phyloP scores from a whole-genome alignment of 2,888 invertebrate genomes.

The Agrenia bidenticulata region DNA sequence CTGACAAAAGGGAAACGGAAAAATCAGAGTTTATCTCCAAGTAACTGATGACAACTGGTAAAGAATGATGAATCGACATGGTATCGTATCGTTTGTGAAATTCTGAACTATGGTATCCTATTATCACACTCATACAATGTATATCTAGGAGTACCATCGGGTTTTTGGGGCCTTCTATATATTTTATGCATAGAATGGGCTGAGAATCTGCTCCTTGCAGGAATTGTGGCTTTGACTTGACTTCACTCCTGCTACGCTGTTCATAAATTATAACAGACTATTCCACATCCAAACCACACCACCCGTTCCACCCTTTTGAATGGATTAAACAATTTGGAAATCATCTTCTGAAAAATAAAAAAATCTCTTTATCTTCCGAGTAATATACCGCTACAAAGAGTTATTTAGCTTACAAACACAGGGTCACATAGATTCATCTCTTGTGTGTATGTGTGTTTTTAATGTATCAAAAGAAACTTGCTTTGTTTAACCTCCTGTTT shows the following conservation, averaged over 20 bases:
- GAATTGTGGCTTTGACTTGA: constrained; percentile 16
- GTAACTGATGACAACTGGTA: constrained; percentile 48
- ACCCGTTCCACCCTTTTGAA: background rate
- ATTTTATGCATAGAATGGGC: constrained; percentile 10
- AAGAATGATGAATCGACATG: constrained; percentile 50
- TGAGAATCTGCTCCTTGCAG: constrained; percentile 1
- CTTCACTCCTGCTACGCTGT: background rate
- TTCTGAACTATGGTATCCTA: constrained; percentile 32
- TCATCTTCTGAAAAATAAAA: background rate
- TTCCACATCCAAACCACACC: constrained; percentile 11
- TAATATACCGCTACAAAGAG: too few species aligned
- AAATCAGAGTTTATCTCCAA: constrained; percentile 47
- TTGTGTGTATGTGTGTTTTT: too few species aligned
- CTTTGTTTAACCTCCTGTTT: too few species aligned
- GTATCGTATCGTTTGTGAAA: constrained; percentile 23
- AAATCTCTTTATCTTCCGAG: too few species aligned
- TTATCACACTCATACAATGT: constrained; percentile 1
- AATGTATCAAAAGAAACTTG: too few species aligned
- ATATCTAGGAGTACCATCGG: background rate
- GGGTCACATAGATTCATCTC: too few species aligned
- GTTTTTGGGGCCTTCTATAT: constrained; percentile 8
- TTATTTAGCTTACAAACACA: too few species aligned
- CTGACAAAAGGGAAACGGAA: constrained; percentile 26
- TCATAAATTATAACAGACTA: constrained; percentile 16
- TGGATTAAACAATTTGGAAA: constrained; percentile 1